Percentiles rank a stretch among this genome's conserved stretches.
Conservation (phyloP, 2,888 invertebrate genomes). For the Teinopalpus imperialis region DNA sequence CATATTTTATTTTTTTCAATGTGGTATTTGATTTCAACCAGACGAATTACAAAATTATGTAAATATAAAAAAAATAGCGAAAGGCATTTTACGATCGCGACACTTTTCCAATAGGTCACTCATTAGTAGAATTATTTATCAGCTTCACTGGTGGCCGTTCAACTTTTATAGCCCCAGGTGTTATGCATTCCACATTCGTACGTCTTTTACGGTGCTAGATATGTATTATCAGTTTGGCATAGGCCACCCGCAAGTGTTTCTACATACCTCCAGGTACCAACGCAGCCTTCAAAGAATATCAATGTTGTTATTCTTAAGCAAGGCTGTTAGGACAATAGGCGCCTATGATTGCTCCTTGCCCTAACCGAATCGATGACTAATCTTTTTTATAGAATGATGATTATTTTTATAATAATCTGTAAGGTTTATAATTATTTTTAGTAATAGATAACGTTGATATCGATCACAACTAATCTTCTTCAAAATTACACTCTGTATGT, state of each 20-base stretch:
- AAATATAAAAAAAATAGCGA: no score
- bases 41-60: no score
- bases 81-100: slow-evolving; percentile 2
- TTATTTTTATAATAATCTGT: no score
- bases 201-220: slow-evolving; percentile 44
- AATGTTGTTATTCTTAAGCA: slow-evolving; percentile 53
- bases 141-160: slow-evolving; percentile 33
- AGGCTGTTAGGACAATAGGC: slow-evolving; percentile 56
- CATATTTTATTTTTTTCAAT: no score
- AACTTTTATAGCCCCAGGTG: slow-evolving; percentile 19
- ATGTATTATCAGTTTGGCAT: slow-evolving; percentile 47
- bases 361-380: slow-evolving; percentile 46
- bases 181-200: slow-evolving; percentile 59
- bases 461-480: no score
- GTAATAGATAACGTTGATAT: no score
- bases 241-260: slow-evolving; percentile 58
- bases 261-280: slow-evolving; percentile 53
- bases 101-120: slow-evolving; percentile 10
- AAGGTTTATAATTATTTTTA: no score
- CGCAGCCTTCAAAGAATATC: slow-evolving; percentile 55
- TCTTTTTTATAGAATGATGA: slow-evolving; percentile 8
- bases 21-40: no score
- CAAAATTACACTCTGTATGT: no score
- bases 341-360: slow-evolving; percentile 62
- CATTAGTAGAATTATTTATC: slow-evolving; percentile 21